Evolutionary conservation across 2,797 vertebrate genomes (phyloP), one percentile per base, ranked within the genome.

Genomic region (Enteromius viviparus): DNA sequence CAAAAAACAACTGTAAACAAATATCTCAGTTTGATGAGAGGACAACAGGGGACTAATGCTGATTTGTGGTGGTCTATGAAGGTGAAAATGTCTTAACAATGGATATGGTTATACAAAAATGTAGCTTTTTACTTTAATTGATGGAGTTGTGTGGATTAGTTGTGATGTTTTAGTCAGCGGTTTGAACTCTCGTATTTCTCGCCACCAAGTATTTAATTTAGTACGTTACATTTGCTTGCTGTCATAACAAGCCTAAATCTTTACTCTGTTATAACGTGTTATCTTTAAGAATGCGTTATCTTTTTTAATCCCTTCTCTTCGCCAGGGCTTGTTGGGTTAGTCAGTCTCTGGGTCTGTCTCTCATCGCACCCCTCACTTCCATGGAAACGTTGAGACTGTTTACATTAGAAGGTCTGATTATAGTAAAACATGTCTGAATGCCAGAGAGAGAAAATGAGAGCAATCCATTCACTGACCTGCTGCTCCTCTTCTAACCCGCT

Each of bases 271-370:
- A 49, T 76, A 80, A 83, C 82, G 80, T 81, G 80, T 76, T 37
- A 53, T 64, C 34, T 75, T 84, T n/a, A 21, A 55, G 9, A 51
- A 51, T 82, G 81, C 80, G 80, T 75, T 34, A 53, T 68, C 34
- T 76, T 84, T 72, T 34, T 34, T 17, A n/a, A 66, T 80, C 32
- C 17, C 40, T 37, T 55, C 32, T 62, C 21, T 85, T n/a, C 76
- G 26, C 17, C n/a, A 78, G 32, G 34, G 72, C 74, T 91, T 93
- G 90, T 93, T 92, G 87, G 88, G 86, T 89, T 87, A 89, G 88
- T 62, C 26, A 3, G 80, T 91, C 91, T 91, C 90, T 89, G 85
- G 64, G 85, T 87, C 86, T 88, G 78, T 84, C 88, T 87, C 37
- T 70, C 77, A 62, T 80, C 37, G 45, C 76, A 19, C 21, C 66